Percentiles rank a stretch among this genome's conserved stretches.
Conservation (phyloP, 2,113 vertebrate genomes). For the Microtus pennsylvanicus region DNA sequence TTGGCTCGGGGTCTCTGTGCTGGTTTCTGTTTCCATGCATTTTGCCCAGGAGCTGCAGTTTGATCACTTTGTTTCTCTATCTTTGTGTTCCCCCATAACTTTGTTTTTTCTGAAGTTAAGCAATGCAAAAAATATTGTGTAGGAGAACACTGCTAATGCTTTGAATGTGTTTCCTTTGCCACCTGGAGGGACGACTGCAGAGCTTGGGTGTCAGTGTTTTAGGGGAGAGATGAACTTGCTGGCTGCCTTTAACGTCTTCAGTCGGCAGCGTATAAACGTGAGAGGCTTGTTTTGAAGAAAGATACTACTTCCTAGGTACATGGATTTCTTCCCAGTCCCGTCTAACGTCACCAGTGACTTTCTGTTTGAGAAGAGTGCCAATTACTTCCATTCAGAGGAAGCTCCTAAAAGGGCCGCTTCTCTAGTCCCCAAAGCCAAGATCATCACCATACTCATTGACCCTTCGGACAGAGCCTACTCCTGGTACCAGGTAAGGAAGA, state of each 20-base stretch:
- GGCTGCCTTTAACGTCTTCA: slow-evolving; percentile 36
- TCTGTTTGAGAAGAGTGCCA: slow-evolving; percentile 98
- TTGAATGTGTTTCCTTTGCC: not conserved
- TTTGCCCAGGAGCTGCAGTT: not conserved
- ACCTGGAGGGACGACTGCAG: not conserved
- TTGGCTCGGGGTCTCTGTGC: not conserved
- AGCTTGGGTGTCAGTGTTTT: not conserved
- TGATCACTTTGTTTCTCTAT: not conserved
- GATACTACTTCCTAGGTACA: slow-evolving; percentile 92
- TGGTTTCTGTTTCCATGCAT: not conserved
- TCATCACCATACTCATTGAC: slow-evolving; percentile 97
- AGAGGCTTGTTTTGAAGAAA: slow-evolving; percentile 72
- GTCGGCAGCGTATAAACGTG: not conserved
- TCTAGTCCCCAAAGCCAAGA: slow-evolving; percentile 96
- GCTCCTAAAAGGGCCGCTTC: slow-evolving; percentile 93
- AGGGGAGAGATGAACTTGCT: slow-evolving; percentile 24
- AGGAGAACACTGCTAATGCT: not conserved
- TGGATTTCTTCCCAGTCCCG: slow-evolving; percentile 97
- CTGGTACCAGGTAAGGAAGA: slow-evolving; percentile 95
- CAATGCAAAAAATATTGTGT: slow-evolving; percentile 22
- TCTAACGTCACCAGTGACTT: slow-evolving; percentile 96
- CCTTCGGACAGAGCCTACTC: slow-evolving; percentile 97
- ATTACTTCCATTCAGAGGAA: slow-evolving; percentile 98
- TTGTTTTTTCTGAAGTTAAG: slow-evolving; percentile 4
- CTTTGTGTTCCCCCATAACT: not conserved